Percentiles rank a stretch among this genome's conserved stretches.
phyloP scores from a whole-genome alignment of 2,113 vertebrate species.

The Physeter macrocephalus region DNA sequence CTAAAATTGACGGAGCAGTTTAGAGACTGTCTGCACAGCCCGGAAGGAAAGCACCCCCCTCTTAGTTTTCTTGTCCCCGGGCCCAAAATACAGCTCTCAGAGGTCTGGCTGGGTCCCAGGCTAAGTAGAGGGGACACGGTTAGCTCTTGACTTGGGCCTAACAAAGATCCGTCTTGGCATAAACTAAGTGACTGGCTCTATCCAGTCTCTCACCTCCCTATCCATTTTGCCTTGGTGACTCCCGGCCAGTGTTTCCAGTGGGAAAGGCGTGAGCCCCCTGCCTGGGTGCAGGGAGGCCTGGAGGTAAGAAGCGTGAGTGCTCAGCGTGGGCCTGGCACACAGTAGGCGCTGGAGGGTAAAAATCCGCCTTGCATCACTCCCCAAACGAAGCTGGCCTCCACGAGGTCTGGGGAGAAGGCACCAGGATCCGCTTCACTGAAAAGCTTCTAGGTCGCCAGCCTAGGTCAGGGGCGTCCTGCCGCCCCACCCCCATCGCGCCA shows the following conservation, averaged over 20 bases:
- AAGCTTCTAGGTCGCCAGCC: neutral
- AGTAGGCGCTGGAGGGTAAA: neutral
- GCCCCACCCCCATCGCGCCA: slow-evolving; percentile 31
- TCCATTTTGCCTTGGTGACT: neutral
- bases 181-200: neutral
- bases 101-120: neutral
- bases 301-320: neutral
- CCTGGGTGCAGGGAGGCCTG: neutral
- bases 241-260: neutral
- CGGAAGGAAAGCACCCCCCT: neutral
- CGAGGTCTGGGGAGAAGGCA: neutral
- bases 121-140: neutral
- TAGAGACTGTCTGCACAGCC: neutral
- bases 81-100: neutral
- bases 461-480: neutral
- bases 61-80: neutral
- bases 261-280: neutral
- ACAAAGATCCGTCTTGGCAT: neutral
- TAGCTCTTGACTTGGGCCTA: neutral
- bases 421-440: neutral
- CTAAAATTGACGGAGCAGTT: neutral
- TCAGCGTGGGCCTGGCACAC: neutral
- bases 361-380: neutral
- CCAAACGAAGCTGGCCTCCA: neutral
- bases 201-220: neutral